Base-by-base conservation (phyloP, 2,888 invertebrate genomes). In the Rhagium mordax region DNA sequence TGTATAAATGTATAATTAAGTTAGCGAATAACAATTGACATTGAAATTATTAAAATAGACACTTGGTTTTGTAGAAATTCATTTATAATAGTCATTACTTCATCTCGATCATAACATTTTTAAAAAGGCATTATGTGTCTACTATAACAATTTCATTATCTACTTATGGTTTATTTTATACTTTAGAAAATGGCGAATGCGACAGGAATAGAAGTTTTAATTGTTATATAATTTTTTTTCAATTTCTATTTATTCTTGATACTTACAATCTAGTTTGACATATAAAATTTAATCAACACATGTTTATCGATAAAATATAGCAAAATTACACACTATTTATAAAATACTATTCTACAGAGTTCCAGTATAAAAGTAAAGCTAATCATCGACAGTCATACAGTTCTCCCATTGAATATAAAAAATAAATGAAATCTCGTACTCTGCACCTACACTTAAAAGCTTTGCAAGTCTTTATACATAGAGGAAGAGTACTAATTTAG, bases 311-410 rank as follows among this genome's bases (percentile, higher is more conserved):
- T 59, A 59, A 59, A 59, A 59, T 59, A 33, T 29, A 59, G 59
- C 21, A 48, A 48, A 59, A 61, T 48, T 48, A 61, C 47, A 48
- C 47, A 29, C 16, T 53, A 65, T 29, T 64, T 64, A 64, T 53
- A 65, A 65, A 65, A 65, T 53, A 24, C 65, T 65, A 65, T n/a
- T 33, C 65, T 65, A 65, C 65, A 65, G 4, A 65, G 65, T 53
- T 65, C 53, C 53, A 65, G 53, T 65, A 65, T 33, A 65, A 65
- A 65, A 65, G 65, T 65, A 65, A 65, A 65, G 65, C 65, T 65
- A 64, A 64, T 27, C 24, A 53, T 65, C 41, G 41, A 51, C 70
- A 70, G 70, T 70, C 70, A 61, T 70, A 60, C 70, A 66, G 53
- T 61, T 61, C 51, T 61, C 70, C 61, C 24, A 51, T 51, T 24